phyloP scores from a whole-genome alignment of 1,140 invertebrate genomes.

The Achroia grisella region DNA sequence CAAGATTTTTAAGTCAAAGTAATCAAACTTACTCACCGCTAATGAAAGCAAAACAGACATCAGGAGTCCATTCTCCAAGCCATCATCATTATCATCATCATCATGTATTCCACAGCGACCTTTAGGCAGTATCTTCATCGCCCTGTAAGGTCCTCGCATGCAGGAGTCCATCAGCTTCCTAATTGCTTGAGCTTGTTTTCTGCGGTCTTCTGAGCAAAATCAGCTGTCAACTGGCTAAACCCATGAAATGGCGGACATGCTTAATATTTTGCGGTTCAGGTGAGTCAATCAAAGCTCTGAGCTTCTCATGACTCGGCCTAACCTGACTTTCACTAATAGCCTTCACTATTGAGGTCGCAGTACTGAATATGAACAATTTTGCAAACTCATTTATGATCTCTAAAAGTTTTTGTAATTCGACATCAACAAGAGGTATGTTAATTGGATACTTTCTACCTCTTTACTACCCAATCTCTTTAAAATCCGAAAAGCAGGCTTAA shows the following conservation, averaged over 20 bases:
- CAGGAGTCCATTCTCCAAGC: no score
- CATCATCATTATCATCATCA: no score
- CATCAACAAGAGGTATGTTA: slow-evolving; percentile 5
- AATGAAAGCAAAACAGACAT: no score
- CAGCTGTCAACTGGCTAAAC: slow-evolving; percentile 24
- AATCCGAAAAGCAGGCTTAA: slow-evolving; percentile 11
- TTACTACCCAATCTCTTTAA: slow-evolving; percentile 19
- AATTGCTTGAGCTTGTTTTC: slow-evolving; percentile 5
- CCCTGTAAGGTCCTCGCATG: slow-evolving; percentile 10
- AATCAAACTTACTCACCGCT: no score
- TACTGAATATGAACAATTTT: slow-evolving; percentile 17
- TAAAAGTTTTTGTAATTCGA: background rate
- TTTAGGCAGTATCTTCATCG: slow-evolving; percentile 5
- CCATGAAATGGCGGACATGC: slow-evolving; percentile 34
- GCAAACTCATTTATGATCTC: slow-evolving; percentile 7
- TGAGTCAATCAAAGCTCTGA: slow-evolving; percentile 35
- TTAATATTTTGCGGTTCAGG: slow-evolving; percentile 28
- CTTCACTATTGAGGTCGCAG: slow-evolving; percentile 18
- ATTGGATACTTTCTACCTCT: slow-evolving; percentile 5
- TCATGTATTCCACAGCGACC: slow-evolving; percentile 11
- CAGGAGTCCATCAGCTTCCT: slow-evolving; percentile 10
- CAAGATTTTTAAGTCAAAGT: no score
- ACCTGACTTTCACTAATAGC: slow-evolving; percentile 24
- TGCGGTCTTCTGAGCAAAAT: background rate
- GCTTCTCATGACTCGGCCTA: slow-evolving; percentile 31